These are phyloP conservation scores for Hedya salicella DNA, from an alignment of 2,888 invertebrate genomes.

Conservation along the genomic window DNA sequence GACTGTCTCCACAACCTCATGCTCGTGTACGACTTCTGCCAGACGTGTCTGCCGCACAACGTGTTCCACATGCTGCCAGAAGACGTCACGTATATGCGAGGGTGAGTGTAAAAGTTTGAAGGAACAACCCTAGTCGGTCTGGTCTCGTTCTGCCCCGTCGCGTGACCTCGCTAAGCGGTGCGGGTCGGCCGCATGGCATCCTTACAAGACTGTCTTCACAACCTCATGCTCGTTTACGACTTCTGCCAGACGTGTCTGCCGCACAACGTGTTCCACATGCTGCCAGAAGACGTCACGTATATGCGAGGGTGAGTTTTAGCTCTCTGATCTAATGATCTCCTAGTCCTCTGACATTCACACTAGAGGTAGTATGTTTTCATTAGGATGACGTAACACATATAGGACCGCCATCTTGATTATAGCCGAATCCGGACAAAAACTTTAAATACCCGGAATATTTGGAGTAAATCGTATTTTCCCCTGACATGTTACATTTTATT, in stretches of 20 bases:
- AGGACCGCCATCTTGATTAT: no score
- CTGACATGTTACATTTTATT: no score
- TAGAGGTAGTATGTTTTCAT: no score
- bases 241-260: slow-evolving; percentile 95
- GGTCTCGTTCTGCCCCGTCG: slow-evolving; percentile 91
- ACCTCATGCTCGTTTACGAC: slow-evolving; percentile 93
- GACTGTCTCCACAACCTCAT: slow-evolving; percentile 96
- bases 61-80: slow-evolving; percentile 98
- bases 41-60: slow-evolving; percentile 92
- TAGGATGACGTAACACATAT: no score
- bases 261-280: slow-evolving; percentile 95
- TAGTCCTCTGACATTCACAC: background rate
- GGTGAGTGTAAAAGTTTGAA: slow-evolving; percentile 73
- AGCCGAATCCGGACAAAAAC: no score
- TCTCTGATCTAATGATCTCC: no score
- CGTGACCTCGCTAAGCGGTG: slow-evolving; percentile 82
- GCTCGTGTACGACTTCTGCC: slow-evolving; percentile 94
- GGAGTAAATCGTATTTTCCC: no score
- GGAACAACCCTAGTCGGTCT: slow-evolving; percentile 64
- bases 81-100: slow-evolving; percentile 96
- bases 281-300: slow-evolving; percentile 97
- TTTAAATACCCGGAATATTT: no score
- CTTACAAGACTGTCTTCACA: slow-evolving; percentile 95
- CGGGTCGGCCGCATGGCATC: slow-evolving; percentile 87
- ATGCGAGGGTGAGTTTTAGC: slow-evolving; percentile 89